A percentile compares a stretch with the other conserved stretches of the same genome.
phyloP scores from a whole-genome alignment of 2,888 invertebrate species.

The Catocala nupta region DNA sequence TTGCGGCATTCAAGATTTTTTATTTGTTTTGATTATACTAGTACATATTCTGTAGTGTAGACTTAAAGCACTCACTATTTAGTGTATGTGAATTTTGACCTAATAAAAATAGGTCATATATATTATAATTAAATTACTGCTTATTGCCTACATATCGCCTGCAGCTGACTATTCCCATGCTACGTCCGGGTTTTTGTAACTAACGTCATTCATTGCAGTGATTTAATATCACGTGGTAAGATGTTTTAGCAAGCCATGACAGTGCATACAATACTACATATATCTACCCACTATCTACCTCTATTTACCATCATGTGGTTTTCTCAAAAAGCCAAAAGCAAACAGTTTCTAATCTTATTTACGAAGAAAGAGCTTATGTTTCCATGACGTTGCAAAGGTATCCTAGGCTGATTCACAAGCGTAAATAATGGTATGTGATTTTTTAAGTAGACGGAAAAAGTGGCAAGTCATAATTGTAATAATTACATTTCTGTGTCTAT shows the following conservation, averaged over 20 bases:
- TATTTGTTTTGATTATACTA: too few species aligned
- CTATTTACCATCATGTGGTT: constrained; percentile 6
- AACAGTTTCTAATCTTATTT: constrained; percentile 17
- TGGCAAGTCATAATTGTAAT: constrained; percentile 1
- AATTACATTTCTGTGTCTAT: neutral
- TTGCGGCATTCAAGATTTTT: too few species aligned
- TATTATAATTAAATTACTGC: constrained; percentile 21
- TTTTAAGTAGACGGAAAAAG: neutral
- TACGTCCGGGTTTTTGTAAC: constrained; percentile 15
- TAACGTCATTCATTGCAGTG: constrained; percentile 34
- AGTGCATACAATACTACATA: constrained; percentile 16
- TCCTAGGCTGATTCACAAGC: constrained; percentile 18
- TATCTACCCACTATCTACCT: constrained; percentile 16
- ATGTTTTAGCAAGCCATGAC: constrained; percentile 20
- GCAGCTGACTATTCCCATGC: constrained; percentile 40
- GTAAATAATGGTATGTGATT: neutral
- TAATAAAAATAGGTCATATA: too few species aligned
- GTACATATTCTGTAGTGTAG: too few species aligned
- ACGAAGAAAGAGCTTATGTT: constrained; percentile 18
- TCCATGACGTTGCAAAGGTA: constrained; percentile 19
- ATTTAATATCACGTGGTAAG: constrained; percentile 29
- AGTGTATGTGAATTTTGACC: too few species aligned
- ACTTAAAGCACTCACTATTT: too few species aligned
- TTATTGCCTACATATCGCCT: constrained; percentile 20
- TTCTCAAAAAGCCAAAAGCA: constrained; percentile 14